Percentiles rank a stretch among this genome's conserved stretches.
Evolutionary conservation across 2,888 invertebrate genomes (phyloP).

Genomic region (Lasioglossum leucozonium): DNA sequence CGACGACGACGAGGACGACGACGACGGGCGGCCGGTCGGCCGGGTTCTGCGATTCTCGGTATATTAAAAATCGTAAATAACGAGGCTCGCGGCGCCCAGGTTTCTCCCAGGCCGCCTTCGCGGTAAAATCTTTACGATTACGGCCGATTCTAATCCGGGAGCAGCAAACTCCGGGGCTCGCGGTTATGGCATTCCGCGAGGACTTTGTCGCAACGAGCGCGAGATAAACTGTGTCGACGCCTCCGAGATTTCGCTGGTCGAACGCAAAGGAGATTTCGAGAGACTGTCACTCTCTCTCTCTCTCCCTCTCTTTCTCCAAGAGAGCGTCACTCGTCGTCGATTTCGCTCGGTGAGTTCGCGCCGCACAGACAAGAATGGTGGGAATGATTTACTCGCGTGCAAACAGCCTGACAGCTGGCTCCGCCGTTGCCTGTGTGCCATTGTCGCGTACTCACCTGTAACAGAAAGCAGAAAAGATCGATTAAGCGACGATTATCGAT

Average conservation of each 20-base stretch:
- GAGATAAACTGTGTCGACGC: conserved; percentile 6
- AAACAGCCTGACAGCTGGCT: conserved; percentile 25
- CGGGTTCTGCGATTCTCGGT: conserved; percentile 62
- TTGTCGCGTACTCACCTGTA: conserved; percentile 69
- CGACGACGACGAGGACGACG: neutral
- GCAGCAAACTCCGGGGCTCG: conserved; percentile 51
- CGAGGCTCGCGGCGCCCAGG: conserved; percentile 39
- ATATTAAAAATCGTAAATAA: conserved; percentile 73
- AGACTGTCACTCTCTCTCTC: neutral
- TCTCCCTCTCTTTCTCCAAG: neutral
- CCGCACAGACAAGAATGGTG: neutral
- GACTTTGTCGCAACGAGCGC: neutral
- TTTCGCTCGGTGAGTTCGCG: neutral
- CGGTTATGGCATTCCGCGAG: neutral
- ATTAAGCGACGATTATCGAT: conserved; percentile 57
- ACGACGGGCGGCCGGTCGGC: conserved; percentile 27
- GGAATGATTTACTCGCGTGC: conserved; percentile 38
- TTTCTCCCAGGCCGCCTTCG: conserved; percentile 9
- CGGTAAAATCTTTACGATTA: conserved; percentile 66
- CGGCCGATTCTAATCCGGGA: conserved; percentile 67
- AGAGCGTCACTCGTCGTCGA: neutral
- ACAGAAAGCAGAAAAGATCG: conserved; percentile 65
- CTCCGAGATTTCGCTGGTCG: conserved; percentile 9
- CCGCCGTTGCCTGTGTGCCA: conserved; percentile 17
- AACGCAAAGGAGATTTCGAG: neutral